Base-by-base conservation (phyloP, 1,140 invertebrate species). In the Heliconius nattereri region DNA sequence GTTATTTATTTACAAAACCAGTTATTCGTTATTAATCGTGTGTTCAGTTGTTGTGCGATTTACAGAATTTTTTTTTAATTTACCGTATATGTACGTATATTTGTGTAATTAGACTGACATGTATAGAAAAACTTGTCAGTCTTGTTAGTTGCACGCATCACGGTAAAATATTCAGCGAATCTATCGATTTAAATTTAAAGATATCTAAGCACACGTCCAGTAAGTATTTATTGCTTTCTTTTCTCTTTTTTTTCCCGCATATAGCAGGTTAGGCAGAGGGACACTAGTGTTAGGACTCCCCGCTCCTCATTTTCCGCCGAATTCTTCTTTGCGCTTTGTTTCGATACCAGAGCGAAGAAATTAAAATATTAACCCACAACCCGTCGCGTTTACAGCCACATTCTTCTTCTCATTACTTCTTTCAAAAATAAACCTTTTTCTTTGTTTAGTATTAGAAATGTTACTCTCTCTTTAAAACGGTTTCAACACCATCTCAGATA, bases 401-500 rank as follows among this genome's bases (percentile, higher is more conserved):
- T 40, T 40, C 13, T 13, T 45, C 40, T 45, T 45, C 11, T 45
- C 16, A 11, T 40, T 11, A 45, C 40, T 45, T 45, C 3, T 16
- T 45, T 45, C 11, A 45, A 66, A 26, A n/a, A 9, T 52, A 52
- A 6, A 23, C 2, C 2, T 57, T 23, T 57, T 57, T 57, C 32
- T n/a, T 57, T 57, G n/a, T 57, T n/a, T 23, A 23, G 8, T 13
- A 11, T n/a, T 60, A 26, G n/a, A 60, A 60, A 60, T 60, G 5
- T 23, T 11, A 35, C 32, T 9, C n/a, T 9, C n/a, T 26, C 13
- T 57, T 60, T 23, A 1, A 26, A 57, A 60, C 57, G n/a, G n/a
- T 60, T 23, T 29, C n/a, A 60, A 66, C 23, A 29, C 60, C 60
- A 66, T 66, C 60, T 26, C 60, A 16, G 60, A 66, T 66, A 66